phyloP scores from a whole-genome alignment of 92 coral and sea anemone genomes.

The Epizoanthus stellaris region DNA sequence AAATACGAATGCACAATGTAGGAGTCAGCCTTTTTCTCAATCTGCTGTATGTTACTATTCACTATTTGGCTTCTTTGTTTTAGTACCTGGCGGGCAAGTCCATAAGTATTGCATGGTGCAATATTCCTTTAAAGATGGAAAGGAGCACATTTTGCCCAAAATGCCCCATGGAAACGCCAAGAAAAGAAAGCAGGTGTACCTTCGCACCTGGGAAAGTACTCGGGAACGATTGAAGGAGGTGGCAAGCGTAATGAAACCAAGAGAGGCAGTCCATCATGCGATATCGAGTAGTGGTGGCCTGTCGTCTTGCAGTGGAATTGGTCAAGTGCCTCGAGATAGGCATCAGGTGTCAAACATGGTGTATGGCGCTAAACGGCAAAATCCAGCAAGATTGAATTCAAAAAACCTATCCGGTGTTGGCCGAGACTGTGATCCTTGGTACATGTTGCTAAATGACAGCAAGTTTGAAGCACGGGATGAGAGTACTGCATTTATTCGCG shows the following conservation, averaged over 20 bases:
- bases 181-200: constrained; percentile 40
- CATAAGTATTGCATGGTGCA: constrained; percentile 58
- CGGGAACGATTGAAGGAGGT: constrained; percentile 45
- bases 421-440: constrained; percentile 65
- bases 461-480: constrained; percentile 23
- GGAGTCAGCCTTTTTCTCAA: too few species aligned
- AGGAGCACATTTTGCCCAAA: constrained; percentile 47
- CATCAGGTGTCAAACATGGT: constrained; percentile 60
- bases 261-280: constrained; percentile 51
- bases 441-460: constrained; percentile 54
- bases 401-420: constrained; percentile 52
- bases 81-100: constrained; percentile 45
- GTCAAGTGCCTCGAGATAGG: constrained; percentile 67
- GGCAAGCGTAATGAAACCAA: constrained; percentile 47
- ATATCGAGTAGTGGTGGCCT: constrained; percentile 39
- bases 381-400: background rate
- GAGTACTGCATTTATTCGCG: constrained; percentile 59
- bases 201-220: constrained; percentile 75
- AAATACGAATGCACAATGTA: too few species aligned
- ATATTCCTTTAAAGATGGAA: constrained; percentile 62
- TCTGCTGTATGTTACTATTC: too few species aligned
- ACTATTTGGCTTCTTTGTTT: background rate
- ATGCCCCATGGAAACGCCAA: constrained; percentile 57
- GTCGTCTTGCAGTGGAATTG: constrained; percentile 55
- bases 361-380: constrained; percentile 28